Conservation (phyloP, 2,797 vertebrate genomes). For the Erethizon dorsatum region DNA sequence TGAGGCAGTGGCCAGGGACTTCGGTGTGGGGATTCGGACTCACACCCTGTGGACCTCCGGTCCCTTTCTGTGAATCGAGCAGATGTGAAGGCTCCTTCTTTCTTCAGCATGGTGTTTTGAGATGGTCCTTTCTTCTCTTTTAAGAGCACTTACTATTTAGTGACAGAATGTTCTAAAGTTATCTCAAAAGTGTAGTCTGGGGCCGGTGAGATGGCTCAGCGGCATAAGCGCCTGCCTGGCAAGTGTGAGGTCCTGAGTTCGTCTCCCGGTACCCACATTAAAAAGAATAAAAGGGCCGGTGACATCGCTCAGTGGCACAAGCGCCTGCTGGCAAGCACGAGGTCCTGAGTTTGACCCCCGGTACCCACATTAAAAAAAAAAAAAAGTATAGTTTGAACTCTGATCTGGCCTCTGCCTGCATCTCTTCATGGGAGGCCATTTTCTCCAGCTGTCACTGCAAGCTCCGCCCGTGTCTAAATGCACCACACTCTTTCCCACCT, state of each 20-base stretch:
- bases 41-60: neutral
- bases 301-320: no score
- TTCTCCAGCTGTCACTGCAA: neutral
- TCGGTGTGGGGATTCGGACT: neutral
- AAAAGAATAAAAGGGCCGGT: no score
- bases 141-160: conserved; percentile 15
- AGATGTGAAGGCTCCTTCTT: neutral
- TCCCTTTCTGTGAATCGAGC: neutral
- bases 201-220: no score
- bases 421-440: neutral
- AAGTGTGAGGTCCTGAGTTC: no score
- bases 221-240: no score
- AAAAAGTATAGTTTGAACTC: neutral
- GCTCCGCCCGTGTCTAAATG: neutral
- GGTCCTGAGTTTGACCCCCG: no score
- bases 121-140: neutral
- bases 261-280: no score
- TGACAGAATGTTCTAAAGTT: neutral
- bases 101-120: neutral
- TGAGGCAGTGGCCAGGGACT: neutral
- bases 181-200: neutral
- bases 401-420: neutral
- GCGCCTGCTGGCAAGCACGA: no score
- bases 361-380: no score
- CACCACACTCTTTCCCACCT: neutral